A percentile compares a stretch with the other conserved stretches of the same genome.
Evolutionary conservation across 2,113 vertebrate species (phyloP).

Genomic region (Gobio gobio): DNA sequence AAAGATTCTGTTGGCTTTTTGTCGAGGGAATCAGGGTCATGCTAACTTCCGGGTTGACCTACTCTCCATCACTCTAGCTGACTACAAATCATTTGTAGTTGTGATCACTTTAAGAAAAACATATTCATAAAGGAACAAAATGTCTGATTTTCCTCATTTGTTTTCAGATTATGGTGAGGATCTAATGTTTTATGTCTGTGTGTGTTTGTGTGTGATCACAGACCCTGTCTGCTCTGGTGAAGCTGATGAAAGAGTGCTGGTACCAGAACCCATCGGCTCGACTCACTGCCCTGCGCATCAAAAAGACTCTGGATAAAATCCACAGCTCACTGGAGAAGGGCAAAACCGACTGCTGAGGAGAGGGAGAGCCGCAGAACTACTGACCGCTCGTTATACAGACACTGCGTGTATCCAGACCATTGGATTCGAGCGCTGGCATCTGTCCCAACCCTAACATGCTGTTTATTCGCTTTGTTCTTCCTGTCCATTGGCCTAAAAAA

Average conservation of each 20-base stretch:
- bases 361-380: constrained; percentile 3
- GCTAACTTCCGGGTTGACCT: not conserved
- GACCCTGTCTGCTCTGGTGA: constrained; percentile 81
- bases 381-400: constrained; percentile 18
- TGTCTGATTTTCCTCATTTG: not conserved
- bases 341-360: constrained; percentile 75
- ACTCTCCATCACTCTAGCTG: not conserved
- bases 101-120: too few relatives aligned
- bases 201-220: constrained; percentile 48
- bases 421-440: not conserved
- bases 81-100: not conserved
- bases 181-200: too few relatives aligned
- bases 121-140: not conserved
- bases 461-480: constrained; percentile 23
- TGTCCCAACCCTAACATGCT: not conserved
- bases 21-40: not conserved
- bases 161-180: too few relatives aligned
- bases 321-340: constrained; percentile 80
- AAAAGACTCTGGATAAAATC: constrained; percentile 84
- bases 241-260: constrained; percentile 86
- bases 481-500: constrained; percentile 7
- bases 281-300: constrained; percentile 81
- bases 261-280: constrained; percentile 84
- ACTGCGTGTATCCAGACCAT: constrained; percentile 14
- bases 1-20: not conserved